These are phyloP conservation scores for Choloepus didactylus DNA, from an alignment of 2,797 vertebrate genomes.

Conservation along the genomic window DNA sequence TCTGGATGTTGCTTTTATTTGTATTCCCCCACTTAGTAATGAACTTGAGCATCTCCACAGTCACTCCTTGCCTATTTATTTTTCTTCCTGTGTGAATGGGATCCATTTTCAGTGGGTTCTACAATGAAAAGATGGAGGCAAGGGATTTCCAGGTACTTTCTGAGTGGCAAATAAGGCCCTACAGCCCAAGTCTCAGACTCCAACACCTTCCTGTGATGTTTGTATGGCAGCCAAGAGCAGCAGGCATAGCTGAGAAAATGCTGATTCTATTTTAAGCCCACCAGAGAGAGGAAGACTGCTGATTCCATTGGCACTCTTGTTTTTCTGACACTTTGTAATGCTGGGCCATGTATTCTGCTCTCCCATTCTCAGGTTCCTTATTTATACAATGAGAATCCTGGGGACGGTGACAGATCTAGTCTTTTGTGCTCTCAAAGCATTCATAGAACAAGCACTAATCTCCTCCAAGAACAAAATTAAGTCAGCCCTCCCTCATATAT, in stretches of 20 bases:
- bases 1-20: constrained; percentile 14
- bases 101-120: neutral
- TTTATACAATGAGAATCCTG: neutral
- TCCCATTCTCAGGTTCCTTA: neutral
- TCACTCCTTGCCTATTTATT: neutral
- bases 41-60: constrained; percentile 3
- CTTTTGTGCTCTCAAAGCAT: neutral
- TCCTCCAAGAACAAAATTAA: neutral
- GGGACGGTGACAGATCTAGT: neutral
- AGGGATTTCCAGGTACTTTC: neutral
- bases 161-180: neutral
- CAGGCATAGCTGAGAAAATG: neutral
- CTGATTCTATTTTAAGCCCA: neutral
- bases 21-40: neutral
- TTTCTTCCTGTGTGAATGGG: neutral
- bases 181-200: neutral
- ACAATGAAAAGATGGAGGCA: neutral
- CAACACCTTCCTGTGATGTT: neutral
- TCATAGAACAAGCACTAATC: neutral
- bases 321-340: neutral
- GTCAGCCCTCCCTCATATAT: too few relatives aligned
- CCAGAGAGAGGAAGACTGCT: neutral
- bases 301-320: neutral
- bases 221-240: neutral
- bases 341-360: neutral